These are phyloP conservation scores for Amblyjoppa fuscipennis DNA, from an alignment of 2,888 invertebrate genomes.

Conservation along the genomic window DNA sequence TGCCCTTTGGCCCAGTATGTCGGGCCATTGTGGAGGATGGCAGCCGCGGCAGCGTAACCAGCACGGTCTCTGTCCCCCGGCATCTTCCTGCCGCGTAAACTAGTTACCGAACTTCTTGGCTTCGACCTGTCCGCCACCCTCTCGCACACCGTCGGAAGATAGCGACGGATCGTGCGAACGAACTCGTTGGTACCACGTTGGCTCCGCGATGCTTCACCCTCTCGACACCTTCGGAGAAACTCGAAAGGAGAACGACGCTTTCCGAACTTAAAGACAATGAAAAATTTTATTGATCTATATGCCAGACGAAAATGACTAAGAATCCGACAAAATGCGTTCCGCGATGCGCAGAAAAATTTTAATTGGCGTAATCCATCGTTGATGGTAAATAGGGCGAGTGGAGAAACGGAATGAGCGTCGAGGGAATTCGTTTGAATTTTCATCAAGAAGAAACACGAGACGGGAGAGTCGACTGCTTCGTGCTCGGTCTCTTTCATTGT, in stretches of 20 bases:
- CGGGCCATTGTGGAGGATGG: slow-evolving; percentile 44
- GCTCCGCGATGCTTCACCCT: slow-evolving; percentile 31
- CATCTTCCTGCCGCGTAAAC: slow-evolving; percentile 69
- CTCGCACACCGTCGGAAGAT: slow-evolving; percentile 34
- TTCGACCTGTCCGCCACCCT: slow-evolving; percentile 61
- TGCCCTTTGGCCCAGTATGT: slow-evolving; percentile 32
- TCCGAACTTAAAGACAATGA: not conserved
- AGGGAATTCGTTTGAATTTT: slow-evolving; percentile 18
- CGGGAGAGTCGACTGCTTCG: slow-evolving; percentile 17
- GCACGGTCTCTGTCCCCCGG: slow-evolving; percentile 51
- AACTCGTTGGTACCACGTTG: slow-evolving; percentile 24
- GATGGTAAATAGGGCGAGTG: not conserved
- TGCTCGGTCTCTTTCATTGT: not conserved
- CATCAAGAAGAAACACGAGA: not conserved
- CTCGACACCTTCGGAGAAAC: not conserved
- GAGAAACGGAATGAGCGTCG: not conserved
- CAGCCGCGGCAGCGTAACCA: slow-evolving; percentile 52
- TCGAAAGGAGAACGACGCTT: not conserved
- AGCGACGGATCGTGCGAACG: slow-evolving; percentile 30
- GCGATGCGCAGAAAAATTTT: not conserved
- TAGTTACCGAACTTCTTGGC: slow-evolving; percentile 77
- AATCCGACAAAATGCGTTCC: not conserved
- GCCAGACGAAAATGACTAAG: not conserved
- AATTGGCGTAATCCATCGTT: not conserved
- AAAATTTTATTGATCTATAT: not conserved